Conservation (phyloP, 2,797 vertebrate genomes). For the Lacerta viridis region DNA sequence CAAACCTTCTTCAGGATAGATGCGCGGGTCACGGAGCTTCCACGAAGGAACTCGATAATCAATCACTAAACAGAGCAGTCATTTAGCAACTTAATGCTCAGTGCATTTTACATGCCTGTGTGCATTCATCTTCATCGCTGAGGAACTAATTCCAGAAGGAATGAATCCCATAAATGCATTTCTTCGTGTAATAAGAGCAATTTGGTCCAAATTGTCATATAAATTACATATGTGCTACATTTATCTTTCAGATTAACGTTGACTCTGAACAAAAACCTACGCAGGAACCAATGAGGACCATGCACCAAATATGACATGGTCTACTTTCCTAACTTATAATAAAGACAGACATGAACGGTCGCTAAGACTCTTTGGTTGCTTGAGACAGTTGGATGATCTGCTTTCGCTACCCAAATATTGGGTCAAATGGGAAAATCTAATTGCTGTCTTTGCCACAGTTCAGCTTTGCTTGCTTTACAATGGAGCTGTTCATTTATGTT, state of each 20-base stretch:
- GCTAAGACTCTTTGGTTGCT: no score
- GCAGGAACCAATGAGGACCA: slow-evolving; percentile 34
- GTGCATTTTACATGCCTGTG: slow-evolving; percentile 41
- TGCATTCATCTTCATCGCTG: slow-evolving; percentile 73
- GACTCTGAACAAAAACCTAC: slow-evolving; percentile 42
- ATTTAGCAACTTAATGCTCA: slow-evolving; percentile 69
- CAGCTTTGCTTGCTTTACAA: no score
- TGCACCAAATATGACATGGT: slow-evolving; percentile 15
- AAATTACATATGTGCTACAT: slow-evolving; percentile 65
- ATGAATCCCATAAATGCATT: slow-evolving; percentile 65
- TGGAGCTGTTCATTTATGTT: no score
- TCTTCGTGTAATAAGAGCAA: slow-evolving; percentile 69
- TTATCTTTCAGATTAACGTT: slow-evolving; percentile 59
- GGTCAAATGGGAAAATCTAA: no score
- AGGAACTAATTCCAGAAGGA: slow-evolving; percentile 65
- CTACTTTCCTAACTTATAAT: not conserved
- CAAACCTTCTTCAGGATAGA: slow-evolving; percentile 56
- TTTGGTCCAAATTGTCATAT: slow-evolving; percentile 60
- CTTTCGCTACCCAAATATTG: no score
- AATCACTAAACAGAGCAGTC: slow-evolving; percentile 58
- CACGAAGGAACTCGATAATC: slow-evolving; percentile 61
- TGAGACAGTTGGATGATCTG: no score
- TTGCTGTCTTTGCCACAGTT: no score
- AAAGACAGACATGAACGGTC: no score
- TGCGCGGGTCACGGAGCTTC: slow-evolving; percentile 53